Base-by-base conservation (phyloP, 1,140 invertebrate species). In the Steinernema feltiae region DNA sequence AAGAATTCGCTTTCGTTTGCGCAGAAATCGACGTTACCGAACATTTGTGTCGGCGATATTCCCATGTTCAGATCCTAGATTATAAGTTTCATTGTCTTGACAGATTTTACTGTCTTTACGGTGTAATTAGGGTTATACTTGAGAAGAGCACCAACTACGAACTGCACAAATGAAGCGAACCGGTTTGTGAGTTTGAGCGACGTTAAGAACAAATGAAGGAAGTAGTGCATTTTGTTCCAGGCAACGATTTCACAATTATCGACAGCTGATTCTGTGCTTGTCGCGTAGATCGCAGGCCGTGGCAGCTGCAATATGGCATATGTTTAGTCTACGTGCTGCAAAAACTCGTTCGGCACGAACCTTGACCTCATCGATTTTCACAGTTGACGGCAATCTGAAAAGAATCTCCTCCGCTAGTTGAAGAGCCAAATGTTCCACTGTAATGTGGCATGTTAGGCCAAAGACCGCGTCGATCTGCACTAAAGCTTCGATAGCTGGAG, bases 131-230 rank as follows among this genome's bases (percentile, higher is more conserved):
- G 53, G 24, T 63, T 63, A 21, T 63, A 63, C 24, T 27, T 63
- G 53, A 63, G 53, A 12, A 63, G 24, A 7, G 53, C 53, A 3
- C 12, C 53, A 7, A 63, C 53, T 27, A 63, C 53, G 24, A 63
- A 63, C 53, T 63, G 53, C 3, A 63, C 24, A 27, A 63, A 63
- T 7, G 15, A 17, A 3, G 53, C 7, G 3, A 63, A 3, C 24
- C 53, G 12, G 53, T 63, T 63, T 63, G 53, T 63, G 53, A 63
- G 53, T 63, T 63, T 63, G 53, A 63, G 53, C 53, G 53, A 63
- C 15, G 53, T 17, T 3, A 27, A 3, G 24, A 63, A 63, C 3
- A 63, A 21, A 21, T 63, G 15, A 21, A 63, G 15, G 53, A 63
- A 63, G 53, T 63, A 63, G 24, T 63, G 53, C 2, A 63, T 63